phyloP scores from a whole-genome alignment of 1,140 invertebrate genomes.

The Colletes gigas region DNA sequence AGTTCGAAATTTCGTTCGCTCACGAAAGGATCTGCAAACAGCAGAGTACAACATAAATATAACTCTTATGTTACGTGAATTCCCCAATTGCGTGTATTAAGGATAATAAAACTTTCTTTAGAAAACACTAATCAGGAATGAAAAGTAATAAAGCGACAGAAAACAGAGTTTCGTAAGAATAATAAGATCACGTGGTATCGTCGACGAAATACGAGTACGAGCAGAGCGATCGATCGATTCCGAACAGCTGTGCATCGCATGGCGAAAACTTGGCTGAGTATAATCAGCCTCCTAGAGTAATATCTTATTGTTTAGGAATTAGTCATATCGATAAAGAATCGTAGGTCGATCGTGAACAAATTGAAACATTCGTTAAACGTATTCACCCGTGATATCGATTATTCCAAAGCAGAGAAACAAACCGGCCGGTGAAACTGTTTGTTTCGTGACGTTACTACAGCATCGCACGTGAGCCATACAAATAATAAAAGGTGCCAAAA shows the following conservation, averaged over 20 bases:
- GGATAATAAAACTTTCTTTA: not conserved
- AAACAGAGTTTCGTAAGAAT: not conserved
- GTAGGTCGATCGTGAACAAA: not conserved
- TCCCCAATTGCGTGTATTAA: no score
- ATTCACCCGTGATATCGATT: not conserved
- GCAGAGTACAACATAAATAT: not conserved
- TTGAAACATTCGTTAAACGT: not conserved
- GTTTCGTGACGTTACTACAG: not conserved
- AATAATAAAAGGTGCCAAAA: not conserved
- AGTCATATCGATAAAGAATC: not conserved
- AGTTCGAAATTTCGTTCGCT: not conserved
- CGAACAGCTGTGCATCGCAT: not conserved
- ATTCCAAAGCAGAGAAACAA: not conserved
- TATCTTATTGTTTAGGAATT: not conserved
- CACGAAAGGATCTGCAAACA: not conserved
- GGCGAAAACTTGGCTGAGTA: not conserved
- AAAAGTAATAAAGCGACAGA: no score
- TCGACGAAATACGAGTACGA: not conserved
- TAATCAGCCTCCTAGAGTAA: not conserved
- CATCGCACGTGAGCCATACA: not conserved
- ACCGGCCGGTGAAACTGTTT: not conserved
- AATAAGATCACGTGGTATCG: not conserved
- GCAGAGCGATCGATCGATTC: not conserved
- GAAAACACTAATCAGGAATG: not conserved
- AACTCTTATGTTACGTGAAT: not conserved